These are phyloP conservation scores for Trachymyrmex cornetzi DNA, from an alignment of 1,140 invertebrate species.

Conservation along the genomic window DNA sequence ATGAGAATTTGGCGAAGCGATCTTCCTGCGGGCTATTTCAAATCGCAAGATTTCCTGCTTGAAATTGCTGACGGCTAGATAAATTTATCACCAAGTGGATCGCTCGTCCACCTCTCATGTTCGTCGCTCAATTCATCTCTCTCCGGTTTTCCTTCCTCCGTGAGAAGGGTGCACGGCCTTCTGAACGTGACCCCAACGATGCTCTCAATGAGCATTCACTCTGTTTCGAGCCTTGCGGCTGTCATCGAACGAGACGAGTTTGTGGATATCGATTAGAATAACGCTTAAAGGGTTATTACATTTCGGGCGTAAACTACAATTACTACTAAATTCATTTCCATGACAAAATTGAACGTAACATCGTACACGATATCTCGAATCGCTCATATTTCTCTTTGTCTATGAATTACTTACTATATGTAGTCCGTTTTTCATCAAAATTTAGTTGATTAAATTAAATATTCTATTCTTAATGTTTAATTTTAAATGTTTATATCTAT, in stretches of 20 bases:
- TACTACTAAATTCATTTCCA: slow-evolving; percentile 16
- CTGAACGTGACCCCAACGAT: slow-evolving; percentile 51
- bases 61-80: slow-evolving; percentile 58
- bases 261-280: slow-evolving; percentile 47
- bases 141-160: slow-evolving; percentile 14
- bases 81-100: slow-evolving; percentile 52
- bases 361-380: not conserved
- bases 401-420: not conserved
- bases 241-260: slow-evolving; percentile 11
- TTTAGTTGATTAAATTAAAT: not conserved
- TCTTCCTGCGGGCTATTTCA: slow-evolving; percentile 39
- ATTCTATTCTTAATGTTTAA: not conserved
- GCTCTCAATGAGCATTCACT: slow-evolving; percentile 22
- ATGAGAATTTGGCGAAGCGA: slow-evolving; percentile 26
- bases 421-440: not conserved
- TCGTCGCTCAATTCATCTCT: slow-evolving; percentile 54
- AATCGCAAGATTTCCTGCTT: slow-evolving; percentile 36
- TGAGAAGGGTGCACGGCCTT: not conserved
- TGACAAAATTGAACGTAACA: slow-evolving; percentile 17
- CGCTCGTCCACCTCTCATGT: not conserved
- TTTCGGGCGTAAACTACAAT: slow-evolving; percentile 6
- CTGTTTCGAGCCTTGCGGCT: slow-evolving; percentile 41
- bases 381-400: not conserved
- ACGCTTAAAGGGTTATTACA: slow-evolving; percentile 2
- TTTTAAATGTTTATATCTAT: not conserved